phyloP scores from a whole-genome alignment of 2,113 vertebrate genomes.

The Indicator indicator region DNA sequence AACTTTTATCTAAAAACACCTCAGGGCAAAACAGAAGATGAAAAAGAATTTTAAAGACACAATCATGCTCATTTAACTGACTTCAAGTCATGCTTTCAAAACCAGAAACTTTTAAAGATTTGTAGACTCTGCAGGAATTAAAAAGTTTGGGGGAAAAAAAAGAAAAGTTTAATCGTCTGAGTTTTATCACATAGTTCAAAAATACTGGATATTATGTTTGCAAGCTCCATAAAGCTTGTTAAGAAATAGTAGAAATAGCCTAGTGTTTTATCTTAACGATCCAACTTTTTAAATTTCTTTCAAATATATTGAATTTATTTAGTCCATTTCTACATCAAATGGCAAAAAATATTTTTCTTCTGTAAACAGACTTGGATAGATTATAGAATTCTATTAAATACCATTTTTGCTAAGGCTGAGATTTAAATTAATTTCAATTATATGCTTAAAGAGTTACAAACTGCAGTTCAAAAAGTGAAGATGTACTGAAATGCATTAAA shows the following conservation, averaged over 20 bases:
- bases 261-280: neutral
- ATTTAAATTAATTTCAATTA: slow-evolving; percentile 15
- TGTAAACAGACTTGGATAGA: neutral
- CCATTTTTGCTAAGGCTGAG: neutral
- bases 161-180: neutral
- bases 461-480: neutral
- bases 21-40: neutral
- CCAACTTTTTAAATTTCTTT: neutral
- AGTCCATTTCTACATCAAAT: neutral
- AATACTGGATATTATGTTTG: neutral
- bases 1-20: slow-evolving; percentile 1
- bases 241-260: neutral
- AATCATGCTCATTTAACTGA: neutral
- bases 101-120: neutral
- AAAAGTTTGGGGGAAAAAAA: neutral
- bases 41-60: neutral
- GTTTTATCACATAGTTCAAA: neutral
- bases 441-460: neutral
- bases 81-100: neutral
- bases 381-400: neutral
- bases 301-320: neutral
- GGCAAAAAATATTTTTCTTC: neutral
- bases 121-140: neutral
- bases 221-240: neutral
- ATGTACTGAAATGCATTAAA: neutral